Base-by-base conservation (phyloP, 2,797 vertebrate species). In the Echiichthys vipera region DNA sequence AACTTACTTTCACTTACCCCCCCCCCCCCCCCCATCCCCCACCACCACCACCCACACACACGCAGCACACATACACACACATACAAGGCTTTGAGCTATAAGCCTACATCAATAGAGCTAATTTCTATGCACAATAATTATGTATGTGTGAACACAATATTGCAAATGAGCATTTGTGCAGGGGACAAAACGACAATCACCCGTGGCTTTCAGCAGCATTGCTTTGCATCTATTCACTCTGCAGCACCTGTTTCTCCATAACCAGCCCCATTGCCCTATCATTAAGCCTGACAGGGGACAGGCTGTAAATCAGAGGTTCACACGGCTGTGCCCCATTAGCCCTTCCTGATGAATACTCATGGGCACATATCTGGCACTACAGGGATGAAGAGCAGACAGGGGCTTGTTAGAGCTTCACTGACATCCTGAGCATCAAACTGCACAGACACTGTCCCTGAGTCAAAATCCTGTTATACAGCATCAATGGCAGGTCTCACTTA, bases 301-400 rank as follows among this genome's bases (percentile, higher is more conserved):
- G 58, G 86, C 81, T 81, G 84, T 91, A 92, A 92, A 93, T 93
- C 89, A 90, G 88, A 81, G 86, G 86, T 85, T 93, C 88, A 75
- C 77, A 83, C 73, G 85, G 91, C 73, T 83, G 74, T 83, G 85
- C 80, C 81, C 85, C 88, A 89, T 89, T 90, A 92, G 82, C 81
- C 81, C 65, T 69, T 58, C 51, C 84, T 89, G 86, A 93, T 94
- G 86, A 92, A 94, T 90, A 92, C 91, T 89, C 90, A 91, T 87
- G 77, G 80, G 78, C 89, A 89, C 83, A 87, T 79, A 81, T 89
- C 83, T 91, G 87, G 83, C 85, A 87, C 74, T 63, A 55, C 61
- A 72, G 71, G 87, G 84, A 91, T 88, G 83, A 85, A 90, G 80
- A 81, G 72, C 49, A 46, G 62, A 34, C 72, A 65, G 74, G 43